phyloP scores from a whole-genome alignment of 2,113 vertebrate species.

The Siphamia tubifer region DNA sequence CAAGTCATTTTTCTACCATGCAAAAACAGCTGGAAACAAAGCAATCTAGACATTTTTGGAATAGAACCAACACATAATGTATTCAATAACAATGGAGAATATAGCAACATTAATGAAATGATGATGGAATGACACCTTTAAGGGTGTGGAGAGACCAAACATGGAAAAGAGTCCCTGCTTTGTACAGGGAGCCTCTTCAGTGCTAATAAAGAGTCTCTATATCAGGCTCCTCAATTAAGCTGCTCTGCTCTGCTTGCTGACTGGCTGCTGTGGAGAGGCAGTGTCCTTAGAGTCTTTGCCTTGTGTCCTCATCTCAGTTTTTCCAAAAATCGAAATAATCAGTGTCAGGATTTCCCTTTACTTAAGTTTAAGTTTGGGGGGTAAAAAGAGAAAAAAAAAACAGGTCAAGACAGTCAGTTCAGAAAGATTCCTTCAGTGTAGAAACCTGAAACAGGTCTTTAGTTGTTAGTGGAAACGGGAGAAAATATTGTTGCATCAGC shows the following conservation, averaged over 20 bases:
- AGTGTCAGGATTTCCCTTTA: background rate
- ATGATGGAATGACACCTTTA: no score
- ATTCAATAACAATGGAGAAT: no score
- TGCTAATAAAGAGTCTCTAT: slow-evolving; percentile 66
- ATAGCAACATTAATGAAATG: no score
- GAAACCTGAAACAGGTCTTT: background rate
- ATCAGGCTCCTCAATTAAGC: slow-evolving; percentile 72
- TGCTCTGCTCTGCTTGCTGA: slow-evolving; percentile 48
- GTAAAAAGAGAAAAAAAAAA: background rate
- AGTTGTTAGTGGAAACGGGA: background rate
- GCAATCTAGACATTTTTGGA: no score
- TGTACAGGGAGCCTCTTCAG: slow-evolving; percentile 39
- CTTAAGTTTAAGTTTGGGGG: background rate
- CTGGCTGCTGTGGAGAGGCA: slow-evolving; percentile 42
- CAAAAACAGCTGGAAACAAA: no score
- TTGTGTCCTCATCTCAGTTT: slow-evolving; percentile 22
- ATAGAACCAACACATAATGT: no score
- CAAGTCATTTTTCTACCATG: no score
- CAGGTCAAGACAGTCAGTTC: background rate
- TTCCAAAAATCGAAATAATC: background rate
- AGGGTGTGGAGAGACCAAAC: slow-evolving; percentile 48
- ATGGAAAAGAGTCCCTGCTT: slow-evolving; percentile 32
- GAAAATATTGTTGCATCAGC: slow-evolving; percentile 10
- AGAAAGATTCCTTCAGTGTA: background rate
- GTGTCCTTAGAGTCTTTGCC: slow-evolving; percentile 23